Evolutionary conservation across 92 coral and sea anemone genomes (phyloP), one percentile per base, ranked within the genome.

Genomic region (Phenganax subtilis): DNA sequence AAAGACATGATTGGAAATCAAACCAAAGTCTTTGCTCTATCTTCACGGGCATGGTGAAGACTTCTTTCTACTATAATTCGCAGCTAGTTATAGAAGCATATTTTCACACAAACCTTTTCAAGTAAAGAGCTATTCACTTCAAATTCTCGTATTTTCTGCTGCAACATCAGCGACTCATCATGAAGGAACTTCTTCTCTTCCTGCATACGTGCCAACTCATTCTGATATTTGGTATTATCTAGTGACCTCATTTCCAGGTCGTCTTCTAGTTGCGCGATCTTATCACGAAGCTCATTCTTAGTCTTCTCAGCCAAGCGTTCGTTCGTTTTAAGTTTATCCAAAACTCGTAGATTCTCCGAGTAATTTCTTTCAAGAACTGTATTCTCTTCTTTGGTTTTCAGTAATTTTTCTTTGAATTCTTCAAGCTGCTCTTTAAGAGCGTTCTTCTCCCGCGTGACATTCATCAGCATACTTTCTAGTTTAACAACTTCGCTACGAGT

Each of bases 391-490:
- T 94, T 94, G 61, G 92, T 85, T 73, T 88, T 88, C 27, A 85
- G 82, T 15, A 94, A 89, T 78, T 92, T 94, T 29, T 92, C 87
- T 56, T 87, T 90, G 25, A 88, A 86, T 44, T 94, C 98, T 64
- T 94, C 97, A 76, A 94, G 87, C 83, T 91, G 98, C 16, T 94
- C 94, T 47, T 89, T 93, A 80, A 86, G 87, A 47, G 89, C 94
- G 14, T 85, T 77, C 29, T 85, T 89, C 75, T 94, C 97, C 28
- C 87, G 91, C 75, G 89, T 89, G 0, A 87, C 88, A 44, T 71
- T 89, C 63, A 70, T 73, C 0, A 94, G 76, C 69, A 90, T 90
- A 53, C 87, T 82, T 74, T 94, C 98, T 16, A 94, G 93, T 67
- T 88, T 92, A 11, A 81, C 78, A 17, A 88, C 90, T 55, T 93